These are phyloP conservation scores for Trichonephila clavipes DNA, from an alignment of 1,140 invertebrate genomes.

Conservation along the genomic window DNA sequence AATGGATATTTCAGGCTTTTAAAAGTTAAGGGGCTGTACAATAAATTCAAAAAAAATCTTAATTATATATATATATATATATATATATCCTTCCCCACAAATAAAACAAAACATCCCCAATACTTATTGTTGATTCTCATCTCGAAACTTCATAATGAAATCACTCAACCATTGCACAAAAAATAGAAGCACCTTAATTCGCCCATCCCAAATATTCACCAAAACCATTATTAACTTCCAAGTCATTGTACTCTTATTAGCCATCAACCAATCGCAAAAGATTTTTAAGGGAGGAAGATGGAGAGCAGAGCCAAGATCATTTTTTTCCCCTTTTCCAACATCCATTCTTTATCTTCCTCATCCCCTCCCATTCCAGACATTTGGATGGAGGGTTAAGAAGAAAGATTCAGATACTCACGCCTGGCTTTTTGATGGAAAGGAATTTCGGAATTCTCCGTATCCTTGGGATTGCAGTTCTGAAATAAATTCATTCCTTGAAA, in stretches of 20 bases:
- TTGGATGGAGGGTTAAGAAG: background rate
- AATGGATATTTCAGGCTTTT: too few species aligned
- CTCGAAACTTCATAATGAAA: background rate
- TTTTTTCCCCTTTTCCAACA: background rate
- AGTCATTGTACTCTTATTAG: background rate
- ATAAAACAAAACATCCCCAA: too few species aligned
- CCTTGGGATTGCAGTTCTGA: background rate
- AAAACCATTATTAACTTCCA: constrained; percentile 9
- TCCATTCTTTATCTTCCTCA: constrained; percentile 5
- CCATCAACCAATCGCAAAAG: background rate
- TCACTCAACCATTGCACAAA: background rate
- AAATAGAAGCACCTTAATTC: background rate
- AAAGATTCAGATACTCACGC: constrained; percentile 38
- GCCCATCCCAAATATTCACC: background rate
- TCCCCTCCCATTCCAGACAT: background rate
- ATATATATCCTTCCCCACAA: too few species aligned
- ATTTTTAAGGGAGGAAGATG: constrained; percentile 18
- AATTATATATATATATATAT: too few species aligned
- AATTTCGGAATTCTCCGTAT: constrained; percentile 46
- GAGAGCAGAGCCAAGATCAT: background rate
- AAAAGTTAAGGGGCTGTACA: too few species aligned
- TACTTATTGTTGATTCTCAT: too few species aligned
- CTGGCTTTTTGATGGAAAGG: constrained; percentile 50
- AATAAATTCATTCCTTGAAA: constrained; percentile 50
- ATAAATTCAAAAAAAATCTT: too few species aligned